Conservation (phyloP, 1,140 invertebrate genomes). For the Reticulitermes speratus region DNA sequence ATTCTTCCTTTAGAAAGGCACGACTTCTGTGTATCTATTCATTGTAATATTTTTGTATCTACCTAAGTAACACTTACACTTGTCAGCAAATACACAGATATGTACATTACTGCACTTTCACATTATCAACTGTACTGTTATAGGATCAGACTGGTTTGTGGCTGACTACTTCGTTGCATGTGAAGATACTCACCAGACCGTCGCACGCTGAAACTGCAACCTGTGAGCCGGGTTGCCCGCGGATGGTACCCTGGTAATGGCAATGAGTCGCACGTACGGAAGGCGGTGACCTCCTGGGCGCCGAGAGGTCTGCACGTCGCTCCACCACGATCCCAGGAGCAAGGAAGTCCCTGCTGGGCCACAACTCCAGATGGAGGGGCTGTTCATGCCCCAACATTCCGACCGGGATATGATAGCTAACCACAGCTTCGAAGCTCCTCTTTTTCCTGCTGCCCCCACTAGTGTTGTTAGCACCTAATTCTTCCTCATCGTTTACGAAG, state of each 20-base stretch:
- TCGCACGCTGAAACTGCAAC: conserved; percentile 78
- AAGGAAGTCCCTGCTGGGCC: conserved; percentile 65
- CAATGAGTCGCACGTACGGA: conserved; percentile 53
- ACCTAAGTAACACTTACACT: too few species aligned
- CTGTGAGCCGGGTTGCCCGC: conserved; percentile 62
- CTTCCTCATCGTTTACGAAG: conserved; percentile 41
- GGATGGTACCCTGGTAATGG: conserved; percentile 73
- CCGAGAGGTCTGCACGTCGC: conserved; percentile 56
- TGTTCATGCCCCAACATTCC: conserved; percentile 43
- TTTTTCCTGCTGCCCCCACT: background rate
- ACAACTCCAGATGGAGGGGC: conserved; percentile 57
- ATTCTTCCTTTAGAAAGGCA: too few species aligned
- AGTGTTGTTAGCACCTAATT: conserved; percentile 38
- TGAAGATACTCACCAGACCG: conserved; percentile 71
- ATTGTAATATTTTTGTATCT: too few species aligned
- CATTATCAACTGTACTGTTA: too few species aligned
- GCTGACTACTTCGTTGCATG: too few species aligned
- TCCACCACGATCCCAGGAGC: conserved; percentile 70
- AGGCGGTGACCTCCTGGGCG: conserved; percentile 50
- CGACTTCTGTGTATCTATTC: too few species aligned
- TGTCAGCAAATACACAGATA: too few species aligned
- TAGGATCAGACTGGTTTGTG: too few species aligned
- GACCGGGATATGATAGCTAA: conserved; percentile 60
- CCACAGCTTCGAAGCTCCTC: conserved; percentile 17
- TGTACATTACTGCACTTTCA: too few species aligned